These are phyloP conservation scores for Typhlichthys eigenmanni DNA, from an alignment of 2,797 vertebrate species.

Conservation along the genomic window DNA sequence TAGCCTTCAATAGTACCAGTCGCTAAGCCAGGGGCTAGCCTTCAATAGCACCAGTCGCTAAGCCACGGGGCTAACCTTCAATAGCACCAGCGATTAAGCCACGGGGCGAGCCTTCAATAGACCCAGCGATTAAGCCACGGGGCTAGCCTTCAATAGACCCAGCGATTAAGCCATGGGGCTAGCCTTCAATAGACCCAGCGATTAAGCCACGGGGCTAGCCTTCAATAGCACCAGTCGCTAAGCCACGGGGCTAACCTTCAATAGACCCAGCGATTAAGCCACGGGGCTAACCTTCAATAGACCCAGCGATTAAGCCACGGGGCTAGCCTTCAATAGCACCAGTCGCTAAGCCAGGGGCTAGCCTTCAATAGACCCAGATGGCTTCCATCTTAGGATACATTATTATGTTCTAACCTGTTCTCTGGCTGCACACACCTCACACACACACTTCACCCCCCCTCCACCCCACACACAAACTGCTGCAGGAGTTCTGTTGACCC, in stretches of 20 bases:
- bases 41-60: constrained; percentile 50
- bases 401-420: constrained; percentile 40
- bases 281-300: too few species aligned
- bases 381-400: constrained; percentile 55
- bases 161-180: too few species aligned
- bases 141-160: too few species aligned
- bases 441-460: not conserved
- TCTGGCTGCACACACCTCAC: not conserved
- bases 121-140: constrained; percentile 12
- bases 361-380: constrained; percentile 22
- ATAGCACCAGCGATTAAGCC: constrained; percentile 49
- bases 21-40: not conserved
- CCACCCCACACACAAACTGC: constrained; percentile 20
- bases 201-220: too few species aligned
- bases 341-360: too few species aligned
- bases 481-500: constrained; percentile 42
- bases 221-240: too few species aligned
- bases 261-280: too few species aligned
- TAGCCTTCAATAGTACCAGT: too few species aligned
- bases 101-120: constrained; percentile 32
- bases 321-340: too few species aligned
- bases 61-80: constrained; percentile 44
- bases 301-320: too few species aligned
- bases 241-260: too few species aligned
- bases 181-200: too few species aligned